phyloP scores from a whole-genome alignment of 2,113 vertebrate species.

The Mugil cephalus region DNA sequence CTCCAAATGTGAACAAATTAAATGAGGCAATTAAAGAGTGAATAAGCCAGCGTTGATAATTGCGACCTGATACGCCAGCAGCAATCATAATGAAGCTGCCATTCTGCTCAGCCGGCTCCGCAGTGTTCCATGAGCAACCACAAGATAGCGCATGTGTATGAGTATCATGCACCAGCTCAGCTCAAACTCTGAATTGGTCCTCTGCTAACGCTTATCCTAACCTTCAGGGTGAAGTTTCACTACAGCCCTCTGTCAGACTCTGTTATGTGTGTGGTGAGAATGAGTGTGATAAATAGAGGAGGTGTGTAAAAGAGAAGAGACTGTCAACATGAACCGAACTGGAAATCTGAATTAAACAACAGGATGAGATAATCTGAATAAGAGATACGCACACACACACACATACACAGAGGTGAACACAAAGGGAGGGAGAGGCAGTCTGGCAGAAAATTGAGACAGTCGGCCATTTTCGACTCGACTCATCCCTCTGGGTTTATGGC shows the following conservation, averaged over 20 bases:
- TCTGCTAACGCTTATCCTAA: constrained; percentile 44
- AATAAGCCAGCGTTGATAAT: constrained; percentile 85
- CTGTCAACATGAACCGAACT: not conserved
- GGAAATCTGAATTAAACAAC: constrained; percentile 44
- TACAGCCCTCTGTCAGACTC: constrained; percentile 20
- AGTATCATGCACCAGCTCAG: constrained; percentile 4
- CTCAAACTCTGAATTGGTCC: constrained; percentile 21
- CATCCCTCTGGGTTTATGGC: constrained; percentile 82
- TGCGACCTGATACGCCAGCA: constrained; percentile 81
- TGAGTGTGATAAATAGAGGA: constrained; percentile 1
- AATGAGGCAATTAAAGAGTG: constrained; percentile 87
- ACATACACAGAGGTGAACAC: constrained; percentile 18
- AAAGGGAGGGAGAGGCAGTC: constrained; percentile 67
- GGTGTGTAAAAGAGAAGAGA: not conserved
- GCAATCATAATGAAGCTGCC: constrained; percentile 82
- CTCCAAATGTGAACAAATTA: constrained; percentile 87
- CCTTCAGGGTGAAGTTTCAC: constrained; percentile 43
- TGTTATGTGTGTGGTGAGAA: constrained; percentile 1
- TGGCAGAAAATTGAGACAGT: constrained; percentile 85
- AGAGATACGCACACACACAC: constrained; percentile 15
- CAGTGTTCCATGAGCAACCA: constrained; percentile 59
- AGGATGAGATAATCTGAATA: constrained; percentile 51
- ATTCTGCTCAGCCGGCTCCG: constrained; percentile 74
- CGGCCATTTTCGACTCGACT: constrained; percentile 77
- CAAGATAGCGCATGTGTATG: constrained; percentile 24